A percentile compares a stretch with the other conserved stretches of the same genome.
phyloP scores from a whole-genome alignment of 1,140 invertebrate species.

The Frieseomelitta varia region DNA sequence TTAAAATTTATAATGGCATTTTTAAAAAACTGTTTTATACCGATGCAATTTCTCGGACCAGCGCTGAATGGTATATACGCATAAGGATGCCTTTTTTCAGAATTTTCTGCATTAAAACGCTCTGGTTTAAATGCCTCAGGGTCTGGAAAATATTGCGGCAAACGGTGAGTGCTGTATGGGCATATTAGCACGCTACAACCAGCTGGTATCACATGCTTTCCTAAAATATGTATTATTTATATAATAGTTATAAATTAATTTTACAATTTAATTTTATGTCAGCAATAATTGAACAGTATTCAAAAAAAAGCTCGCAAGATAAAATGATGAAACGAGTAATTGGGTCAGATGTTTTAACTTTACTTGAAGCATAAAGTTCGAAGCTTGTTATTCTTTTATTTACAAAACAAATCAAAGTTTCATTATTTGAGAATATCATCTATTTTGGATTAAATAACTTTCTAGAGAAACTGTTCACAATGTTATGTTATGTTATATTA shows the following conservation, averaged over 20 bases:
- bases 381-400: background rate
- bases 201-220: slow-evolving; percentile 72
- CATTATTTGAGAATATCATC: background rate
- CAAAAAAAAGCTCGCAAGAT: background rate
- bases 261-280: too few relatives aligned
- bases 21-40: slow-evolving; percentile 70
- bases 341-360: too few relatives aligned
- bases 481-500: too few relatives aligned
- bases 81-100: slow-evolving; percentile 83
- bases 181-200: slow-evolving; percentile 80
- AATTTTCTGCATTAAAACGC: slow-evolving; percentile 85
- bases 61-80: slow-evolving; percentile 88
- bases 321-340: too few relatives aligned
- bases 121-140: slow-evolving; percentile 89
- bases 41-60: slow-evolving; percentile 87
- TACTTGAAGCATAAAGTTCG: background rate
- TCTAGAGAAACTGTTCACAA: background rate
- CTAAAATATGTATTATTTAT: slow-evolving; percentile 43
- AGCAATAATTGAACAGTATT: background rate
- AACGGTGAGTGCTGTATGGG: slow-evolving; percentile 86
- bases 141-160: slow-evolving; percentile 86
- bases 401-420: background rate
- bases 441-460: background rate
- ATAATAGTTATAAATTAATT: background rate
- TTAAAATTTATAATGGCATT: background rate